phyloP scores from a whole-genome alignment of 2,113 vertebrate genomes.

The Setophaga kirtlandii region DNA sequence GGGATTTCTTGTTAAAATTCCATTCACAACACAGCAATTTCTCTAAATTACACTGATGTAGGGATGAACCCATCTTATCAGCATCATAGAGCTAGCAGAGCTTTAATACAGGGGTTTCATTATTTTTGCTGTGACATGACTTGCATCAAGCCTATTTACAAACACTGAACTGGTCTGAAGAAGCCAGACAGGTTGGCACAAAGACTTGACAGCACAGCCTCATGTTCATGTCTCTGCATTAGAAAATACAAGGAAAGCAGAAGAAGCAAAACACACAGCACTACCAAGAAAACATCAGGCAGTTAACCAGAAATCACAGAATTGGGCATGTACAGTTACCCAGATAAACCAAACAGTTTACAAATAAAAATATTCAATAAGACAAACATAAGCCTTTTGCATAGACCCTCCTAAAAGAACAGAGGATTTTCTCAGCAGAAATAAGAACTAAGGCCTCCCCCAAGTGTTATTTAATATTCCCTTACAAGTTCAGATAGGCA shows the following conservation, averaged over 20 bases:
- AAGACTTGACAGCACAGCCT: slow-evolving; percentile 22
- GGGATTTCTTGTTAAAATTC: slow-evolving; percentile 38
- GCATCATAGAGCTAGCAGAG: not conserved
- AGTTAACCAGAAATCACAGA: not conserved
- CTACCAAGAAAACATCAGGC: not conserved
- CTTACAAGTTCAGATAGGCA: not conserved
- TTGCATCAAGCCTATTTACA: slow-evolving; percentile 54
- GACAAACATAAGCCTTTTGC: not conserved
- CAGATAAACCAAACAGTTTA: not conserved
- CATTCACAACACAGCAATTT: slow-evolving; percentile 19
- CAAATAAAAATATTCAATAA: not conserved
- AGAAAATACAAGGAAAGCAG: not conserved
- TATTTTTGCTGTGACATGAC: slow-evolving; percentile 57
- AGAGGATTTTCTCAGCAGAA: not conserved
- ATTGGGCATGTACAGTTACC: not conserved
- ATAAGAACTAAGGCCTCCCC: not conserved
- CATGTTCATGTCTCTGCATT: not conserved
- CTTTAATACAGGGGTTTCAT: not conserved
- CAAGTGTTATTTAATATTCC: not conserved
- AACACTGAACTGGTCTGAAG: not conserved
- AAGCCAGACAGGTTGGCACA: slow-evolving; percentile 15
- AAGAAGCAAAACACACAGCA: not conserved
- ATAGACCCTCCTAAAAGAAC: not conserved
- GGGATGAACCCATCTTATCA: not conserved
- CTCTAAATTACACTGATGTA: slow-evolving; percentile 35